Conservation (phyloP, 2,797 vertebrate species). For the Pangasius mekongensis region DNA sequence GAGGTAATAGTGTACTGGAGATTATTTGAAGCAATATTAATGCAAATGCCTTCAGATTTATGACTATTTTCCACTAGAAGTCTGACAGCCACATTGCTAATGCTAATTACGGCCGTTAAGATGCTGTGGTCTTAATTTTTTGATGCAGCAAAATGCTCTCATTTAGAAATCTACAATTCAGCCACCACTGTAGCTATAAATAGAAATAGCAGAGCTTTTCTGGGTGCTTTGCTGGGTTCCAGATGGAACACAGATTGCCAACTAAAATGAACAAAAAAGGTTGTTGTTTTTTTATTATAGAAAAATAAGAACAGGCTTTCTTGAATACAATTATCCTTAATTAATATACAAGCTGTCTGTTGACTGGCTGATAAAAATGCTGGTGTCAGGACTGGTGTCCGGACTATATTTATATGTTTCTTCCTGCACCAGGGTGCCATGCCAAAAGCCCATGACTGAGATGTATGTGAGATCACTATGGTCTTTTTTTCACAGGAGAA, state of each 20-base stretch:
- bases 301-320: slow-evolving; percentile 65
- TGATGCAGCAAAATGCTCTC: not conserved
- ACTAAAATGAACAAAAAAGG: slow-evolving; percentile 59
- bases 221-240: slow-evolving; percentile 65
- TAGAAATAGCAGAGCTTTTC: slow-evolving; percentile 49
- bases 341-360: slow-evolving; percentile 50
- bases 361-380: slow-evolving; percentile 40
- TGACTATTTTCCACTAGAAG: not conserved
- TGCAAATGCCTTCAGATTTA: not conserved
- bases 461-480: not conserved
- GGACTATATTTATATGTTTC: slow-evolving; percentile 29
- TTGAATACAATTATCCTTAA: slow-evolving; percentile 67
- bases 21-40: no score
- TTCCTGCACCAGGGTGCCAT: slow-evolving; percentile 11
- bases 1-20: not conserved
- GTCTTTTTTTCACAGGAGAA: not conserved
- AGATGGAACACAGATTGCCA: slow-evolving; percentile 51
- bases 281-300: slow-evolving; percentile 60
- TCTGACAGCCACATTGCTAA: not conserved
- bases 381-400: slow-evolving; percentile 27
- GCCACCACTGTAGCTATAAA: not conserved
- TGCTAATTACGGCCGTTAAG: no score
- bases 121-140: not conserved
- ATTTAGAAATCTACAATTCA: not conserved
- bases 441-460: not conserved